Conservation (phyloP, 2,113 vertebrate species). For the Caranx ignobilis region DNA sequence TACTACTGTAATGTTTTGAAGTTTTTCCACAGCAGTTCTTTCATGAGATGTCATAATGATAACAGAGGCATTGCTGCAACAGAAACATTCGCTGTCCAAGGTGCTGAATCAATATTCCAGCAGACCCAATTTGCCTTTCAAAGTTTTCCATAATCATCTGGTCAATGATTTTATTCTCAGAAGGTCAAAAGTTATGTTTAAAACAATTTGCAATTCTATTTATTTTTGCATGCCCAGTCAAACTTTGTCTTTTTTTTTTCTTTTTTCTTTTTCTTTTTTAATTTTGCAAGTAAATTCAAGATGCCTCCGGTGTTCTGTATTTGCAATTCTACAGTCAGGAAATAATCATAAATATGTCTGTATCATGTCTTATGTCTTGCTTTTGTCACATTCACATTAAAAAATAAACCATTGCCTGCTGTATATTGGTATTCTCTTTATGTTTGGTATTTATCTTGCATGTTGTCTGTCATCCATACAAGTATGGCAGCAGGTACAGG, state of each 20-base stretch:
- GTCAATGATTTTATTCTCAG: neutral
- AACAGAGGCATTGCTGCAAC: neutral
- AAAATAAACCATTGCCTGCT: neutral
- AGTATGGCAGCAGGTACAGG: neutral
- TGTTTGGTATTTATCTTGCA: neutral
- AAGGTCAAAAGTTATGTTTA: neutral
- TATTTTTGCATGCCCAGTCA: neutral
- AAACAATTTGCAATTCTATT: neutral
- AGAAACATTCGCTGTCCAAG: neutral
- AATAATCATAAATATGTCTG: neutral
- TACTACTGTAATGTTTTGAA: too few species aligned
- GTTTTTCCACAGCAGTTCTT: neutral
- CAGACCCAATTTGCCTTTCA: neutral
- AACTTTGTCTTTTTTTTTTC: neutral
- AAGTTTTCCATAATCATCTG: neutral
- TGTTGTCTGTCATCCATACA: neutral
- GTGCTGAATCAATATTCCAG: neutral
- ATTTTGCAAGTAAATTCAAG: neutral
- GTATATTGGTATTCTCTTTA: neutral
- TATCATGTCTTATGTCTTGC: too few species aligned
- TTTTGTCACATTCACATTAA: neutral
- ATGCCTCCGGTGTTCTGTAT: conserved; percentile 6
- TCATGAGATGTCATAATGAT: neutral
- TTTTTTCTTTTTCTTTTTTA: neutral
- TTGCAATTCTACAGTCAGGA: neutral